These are phyloP conservation scores for Radopholus similis DNA, from an alignment of 1,140 invertebrate genomes.

Conservation along the genomic window DNA sequence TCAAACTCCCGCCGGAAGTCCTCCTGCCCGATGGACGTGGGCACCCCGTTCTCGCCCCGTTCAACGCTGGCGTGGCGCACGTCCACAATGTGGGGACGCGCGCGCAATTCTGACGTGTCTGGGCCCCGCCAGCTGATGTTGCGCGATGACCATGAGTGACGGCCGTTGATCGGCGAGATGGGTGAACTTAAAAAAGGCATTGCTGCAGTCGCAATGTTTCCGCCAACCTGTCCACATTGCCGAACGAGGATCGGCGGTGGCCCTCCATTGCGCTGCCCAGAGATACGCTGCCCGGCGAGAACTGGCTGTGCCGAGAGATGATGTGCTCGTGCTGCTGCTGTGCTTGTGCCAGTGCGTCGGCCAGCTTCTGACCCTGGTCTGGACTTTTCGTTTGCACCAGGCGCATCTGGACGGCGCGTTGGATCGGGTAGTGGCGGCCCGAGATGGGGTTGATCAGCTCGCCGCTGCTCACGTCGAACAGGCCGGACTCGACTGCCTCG, in stretches of 20 bases:
- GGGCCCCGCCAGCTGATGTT: constrained; percentile 12
- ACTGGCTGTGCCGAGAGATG: neutral
- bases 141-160: constrained; percentile 19
- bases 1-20: constrained; percentile 25
- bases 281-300: constrained; percentile 9
- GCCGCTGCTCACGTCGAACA: constrained; percentile 53
- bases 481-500: constrained; percentile 55
- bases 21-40: neutral
- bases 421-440: constrained; percentile 49
- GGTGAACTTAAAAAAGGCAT: neutral
- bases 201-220: neutral
- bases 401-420: constrained; percentile 55
- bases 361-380: constrained; percentile 40
- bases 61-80: constrained; percentile 12
- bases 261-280: constrained; percentile 2
- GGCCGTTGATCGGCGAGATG: constrained; percentile 3
- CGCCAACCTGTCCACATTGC: constrained; percentile 1
- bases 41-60: neutral
- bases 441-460: constrained; percentile 50
- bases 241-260: constrained; percentile 11
- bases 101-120: constrained; percentile 9
- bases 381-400: constrained; percentile 38
- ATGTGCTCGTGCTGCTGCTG: constrained; percentile 16
- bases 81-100: constrained; percentile 10
- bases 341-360: constrained; percentile 44